A percentile compares a stretch with the other conserved stretches of the same genome.
These are phyloP conservation scores for Cololabis saira DNA, from an alignment of 2,113 vertebrate species.

Conservation along the genomic window DNA sequence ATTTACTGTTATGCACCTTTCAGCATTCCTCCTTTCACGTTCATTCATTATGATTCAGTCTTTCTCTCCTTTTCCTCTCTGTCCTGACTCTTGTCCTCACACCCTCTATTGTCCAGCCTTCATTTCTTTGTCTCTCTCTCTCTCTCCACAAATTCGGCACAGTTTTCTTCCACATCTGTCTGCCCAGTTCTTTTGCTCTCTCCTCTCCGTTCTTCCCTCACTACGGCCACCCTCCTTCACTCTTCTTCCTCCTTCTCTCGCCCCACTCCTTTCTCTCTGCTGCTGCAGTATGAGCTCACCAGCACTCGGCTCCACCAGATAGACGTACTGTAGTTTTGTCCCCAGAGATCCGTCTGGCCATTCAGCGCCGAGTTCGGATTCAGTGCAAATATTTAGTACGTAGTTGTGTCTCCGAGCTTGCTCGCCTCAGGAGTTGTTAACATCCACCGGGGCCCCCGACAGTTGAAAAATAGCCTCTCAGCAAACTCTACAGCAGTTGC, in stretches of 20 bases:
- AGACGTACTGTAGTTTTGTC: constrained; percentile 35
- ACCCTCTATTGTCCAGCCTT: constrained; percentile 7
- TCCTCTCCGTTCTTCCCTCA: constrained; percentile 12
- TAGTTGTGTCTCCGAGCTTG: neutral
- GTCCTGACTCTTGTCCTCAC: neutral
- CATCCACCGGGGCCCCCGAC: neutral
- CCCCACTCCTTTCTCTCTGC: constrained; percentile 25
- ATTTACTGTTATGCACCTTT: too few relatives aligned
- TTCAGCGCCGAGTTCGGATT: constrained; percentile 8
- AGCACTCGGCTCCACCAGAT: constrained; percentile 49
- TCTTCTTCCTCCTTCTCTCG: neutral
- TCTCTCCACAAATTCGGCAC: constrained; percentile 16
- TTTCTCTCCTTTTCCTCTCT: neutral
- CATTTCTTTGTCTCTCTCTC: constrained; percentile 8
- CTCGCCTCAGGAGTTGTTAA: neutral
- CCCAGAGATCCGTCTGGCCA: constrained; percentile 23
- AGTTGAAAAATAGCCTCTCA: neutral
- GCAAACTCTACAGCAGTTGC: neutral
- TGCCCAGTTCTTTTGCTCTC: constrained; percentile 6
- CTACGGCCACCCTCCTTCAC: neutral
- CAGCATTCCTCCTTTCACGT: neutral
- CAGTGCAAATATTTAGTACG: constrained; percentile 3
- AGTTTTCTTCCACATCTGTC: constrained; percentile 11
- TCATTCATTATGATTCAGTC: too few relatives aligned
- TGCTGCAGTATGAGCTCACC: constrained; percentile 76